Base-by-base conservation (phyloP, 2,797 vertebrate species). In the Mareca strepera region DNA sequence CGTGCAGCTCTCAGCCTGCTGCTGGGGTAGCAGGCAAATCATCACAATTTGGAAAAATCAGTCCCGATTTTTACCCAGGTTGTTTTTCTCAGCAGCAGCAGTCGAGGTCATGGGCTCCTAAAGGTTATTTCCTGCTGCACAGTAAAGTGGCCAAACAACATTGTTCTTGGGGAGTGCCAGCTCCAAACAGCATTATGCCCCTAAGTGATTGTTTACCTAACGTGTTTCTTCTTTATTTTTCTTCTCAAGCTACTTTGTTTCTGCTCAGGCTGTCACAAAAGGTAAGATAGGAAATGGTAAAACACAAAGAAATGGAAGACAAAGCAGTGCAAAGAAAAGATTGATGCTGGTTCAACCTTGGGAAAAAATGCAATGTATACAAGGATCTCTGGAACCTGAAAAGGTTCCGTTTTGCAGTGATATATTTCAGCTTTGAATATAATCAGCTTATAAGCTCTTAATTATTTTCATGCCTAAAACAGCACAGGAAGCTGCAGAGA, bases 81-180 rank as follows among this genome's bases (percentile, higher is more conserved):
- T 97, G 93, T 95, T 96, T 88, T 93, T 33, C 63, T 67, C 35
- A 0, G 7, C 79, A 14, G 87, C 63, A 13, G 84, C 31, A 2
- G 55, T 8, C 29, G 69, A 90, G 87, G 89, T 94, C 88, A 43
- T 0, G 3, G 80, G 63, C 56, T 74, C 86, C 67, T 73, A 50
- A 58, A 59, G 90, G 90, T 94, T 82, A 77, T 96, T 95, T 94
- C 94, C 90, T 94, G 93, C 83, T 52, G 1, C 72, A 6, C 41
- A 48, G 68, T 41, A 79, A 25, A 25, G 46, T 6, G 0, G 55
- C 68, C 92, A 79, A 91, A 88, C 91, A 70, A 14, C 91, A 88
- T 86, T 90, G 91, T 87, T 88, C 77, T 4, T n/a, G 70, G 66
- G 91, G 41, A 95, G 75, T 43, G 63, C 91, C 78, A 80, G 2